Conservation (phyloP, 2,888 invertebrate species). For the Elegia similella region DNA sequence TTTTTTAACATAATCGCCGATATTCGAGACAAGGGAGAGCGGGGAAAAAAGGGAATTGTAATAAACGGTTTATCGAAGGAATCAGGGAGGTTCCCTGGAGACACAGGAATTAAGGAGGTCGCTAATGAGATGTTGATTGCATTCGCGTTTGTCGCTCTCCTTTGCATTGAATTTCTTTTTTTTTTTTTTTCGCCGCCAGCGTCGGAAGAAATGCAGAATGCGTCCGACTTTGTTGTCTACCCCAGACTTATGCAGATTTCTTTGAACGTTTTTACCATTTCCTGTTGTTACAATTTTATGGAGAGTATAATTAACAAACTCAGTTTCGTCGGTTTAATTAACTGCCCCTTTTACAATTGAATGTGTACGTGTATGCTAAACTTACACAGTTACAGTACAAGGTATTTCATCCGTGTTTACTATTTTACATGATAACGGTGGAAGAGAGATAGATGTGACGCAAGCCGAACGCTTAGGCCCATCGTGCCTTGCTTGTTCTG, state of each 20-base stretch:
- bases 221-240: constrained; percentile 54
- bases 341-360: constrained; percentile 1
- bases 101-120: constrained; percentile 68
- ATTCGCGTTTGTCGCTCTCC: constrained; percentile 63
- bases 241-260: constrained; percentile 50
- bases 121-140: constrained; percentile 80
- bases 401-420: too few species aligned
- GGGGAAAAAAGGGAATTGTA: constrained; percentile 53
- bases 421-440: too few species aligned
- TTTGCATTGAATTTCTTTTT: constrained; percentile 56
- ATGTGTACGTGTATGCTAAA: too few species aligned
- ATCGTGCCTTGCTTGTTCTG: too few species aligned
- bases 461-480: too few species aligned
- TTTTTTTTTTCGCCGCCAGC: constrained; percentile 43
- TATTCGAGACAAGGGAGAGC: constrained; percentile 53
- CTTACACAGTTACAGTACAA: too few species aligned
- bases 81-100: constrained; percentile 54
- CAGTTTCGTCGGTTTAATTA: constrained; percentile 21
- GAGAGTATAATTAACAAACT: constrained; percentile 25
- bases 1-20: constrained; percentile 65
- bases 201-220: constrained; percentile 60
- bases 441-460: too few species aligned
- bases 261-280: constrained; percentile 35
- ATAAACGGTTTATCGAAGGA: constrained; percentile 71
- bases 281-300: constrained; percentile 24